These are phyloP conservation scores for Chiroxiphia lanceolata DNA, from an alignment of 2,797 vertebrate genomes.

Conservation along the genomic window DNA sequence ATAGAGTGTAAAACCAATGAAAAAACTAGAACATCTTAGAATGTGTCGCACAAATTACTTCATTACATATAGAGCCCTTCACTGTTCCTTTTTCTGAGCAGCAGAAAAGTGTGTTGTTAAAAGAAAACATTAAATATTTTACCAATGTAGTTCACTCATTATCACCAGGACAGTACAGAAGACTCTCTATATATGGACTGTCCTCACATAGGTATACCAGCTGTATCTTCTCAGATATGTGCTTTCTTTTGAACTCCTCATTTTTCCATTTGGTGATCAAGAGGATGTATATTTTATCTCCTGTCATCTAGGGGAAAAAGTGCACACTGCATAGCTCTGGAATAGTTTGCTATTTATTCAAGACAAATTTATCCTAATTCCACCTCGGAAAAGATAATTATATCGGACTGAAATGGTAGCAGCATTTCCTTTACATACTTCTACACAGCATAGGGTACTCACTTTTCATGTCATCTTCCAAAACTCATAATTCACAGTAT, in stretches of 20 bases:
- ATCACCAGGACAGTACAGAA: neutral
- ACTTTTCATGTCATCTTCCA: neutral
- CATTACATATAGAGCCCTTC: neutral
- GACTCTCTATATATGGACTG: neutral
- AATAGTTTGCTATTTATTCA: neutral
- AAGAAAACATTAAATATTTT: neutral
- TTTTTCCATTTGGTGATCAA: neutral
- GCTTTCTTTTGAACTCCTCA: neutral
- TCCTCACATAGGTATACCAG: neutral
- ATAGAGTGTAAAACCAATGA: neutral
- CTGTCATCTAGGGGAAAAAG: neutral
- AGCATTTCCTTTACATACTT: neutral
- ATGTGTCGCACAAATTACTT: neutral
- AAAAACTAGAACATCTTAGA: neutral
- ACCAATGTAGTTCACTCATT: neutral
- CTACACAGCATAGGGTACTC: neutral
- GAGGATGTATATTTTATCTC: neutral
- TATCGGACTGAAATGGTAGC: neutral
- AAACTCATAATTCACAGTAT: neutral
- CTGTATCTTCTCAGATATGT: neutral
- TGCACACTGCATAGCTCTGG: neutral
- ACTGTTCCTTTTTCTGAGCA: neutral
- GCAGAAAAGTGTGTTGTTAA: neutral
- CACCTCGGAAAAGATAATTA: neutral
- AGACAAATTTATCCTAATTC: neutral